Evolutionary conservation across 2,113 vertebrate genomes (phyloP).

Genomic region (Oceanites oceanicus): DNA sequence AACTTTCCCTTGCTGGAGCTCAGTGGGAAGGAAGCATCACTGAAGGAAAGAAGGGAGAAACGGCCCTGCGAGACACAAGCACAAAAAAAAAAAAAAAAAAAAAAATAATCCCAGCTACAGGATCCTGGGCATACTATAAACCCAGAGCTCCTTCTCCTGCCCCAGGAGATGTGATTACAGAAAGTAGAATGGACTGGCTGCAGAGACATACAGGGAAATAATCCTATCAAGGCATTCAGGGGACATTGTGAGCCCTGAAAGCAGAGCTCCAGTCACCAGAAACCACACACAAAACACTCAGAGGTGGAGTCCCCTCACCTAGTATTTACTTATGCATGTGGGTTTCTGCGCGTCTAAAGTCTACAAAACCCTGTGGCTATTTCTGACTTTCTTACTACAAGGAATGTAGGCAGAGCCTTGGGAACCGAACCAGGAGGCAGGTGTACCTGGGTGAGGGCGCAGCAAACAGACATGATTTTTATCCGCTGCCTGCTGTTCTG

Average conservation of each 20-base stretch:
- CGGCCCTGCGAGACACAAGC: not conserved
- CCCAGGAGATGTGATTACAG: slow-evolving; percentile 59
- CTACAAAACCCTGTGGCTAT: slow-evolving; percentile 25
- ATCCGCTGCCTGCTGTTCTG: slow-evolving; percentile 35
- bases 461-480: slow-evolving; percentile 8
- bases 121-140: slow-evolving; percentile 37
- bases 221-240: slow-evolving; percentile 61
- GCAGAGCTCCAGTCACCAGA: slow-evolving; percentile 22
- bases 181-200: slow-evolving; percentile 16
- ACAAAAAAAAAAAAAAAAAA: slow-evolving; percentile 16
- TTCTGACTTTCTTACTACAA: slow-evolving; percentile 48
- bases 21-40: not conserved
- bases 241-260: slow-evolving; percentile 44
- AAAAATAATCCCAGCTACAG: slow-evolving; percentile 27
- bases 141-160: slow-evolving; percentile 25
- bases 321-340: not conserved
- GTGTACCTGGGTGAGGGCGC: not conserved
- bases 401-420: slow-evolving; percentile 33
- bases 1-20: slow-evolving; percentile 33
- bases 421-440: not conserved
- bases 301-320: slow-evolving; percentile 40
- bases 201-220: slow-evolving; percentile 15
- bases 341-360: not conserved
- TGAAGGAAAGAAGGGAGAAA: not conserved
- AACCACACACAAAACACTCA: slow-evolving; percentile 36